A percentile compares a stretch with the other conserved stretches of the same genome.
phyloP scores from a whole-genome alignment of 2,797 vertebrate genomes.

The Falco berigora region DNA sequence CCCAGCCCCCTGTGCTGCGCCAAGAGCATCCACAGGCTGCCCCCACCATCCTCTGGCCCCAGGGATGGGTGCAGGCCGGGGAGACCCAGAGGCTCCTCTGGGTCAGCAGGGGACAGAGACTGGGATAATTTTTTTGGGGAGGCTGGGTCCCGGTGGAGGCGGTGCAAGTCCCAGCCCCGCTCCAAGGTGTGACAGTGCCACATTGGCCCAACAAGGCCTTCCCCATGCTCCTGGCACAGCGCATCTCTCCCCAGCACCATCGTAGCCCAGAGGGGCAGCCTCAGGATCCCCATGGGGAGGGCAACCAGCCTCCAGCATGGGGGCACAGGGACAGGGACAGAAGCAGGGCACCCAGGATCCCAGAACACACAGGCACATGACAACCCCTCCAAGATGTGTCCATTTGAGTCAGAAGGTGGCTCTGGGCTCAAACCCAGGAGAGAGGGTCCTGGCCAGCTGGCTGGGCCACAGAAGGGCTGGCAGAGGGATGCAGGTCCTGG shows the following conservation, averaged over 20 bases:
- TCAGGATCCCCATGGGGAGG: background rate
- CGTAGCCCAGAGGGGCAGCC: background rate
- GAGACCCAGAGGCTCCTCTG: background rate
- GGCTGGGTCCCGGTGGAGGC: background rate
- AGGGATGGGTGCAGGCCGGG: fast-evolving
- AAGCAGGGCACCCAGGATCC: background rate
- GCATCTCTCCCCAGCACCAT: background rate
- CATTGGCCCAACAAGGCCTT: background rate
- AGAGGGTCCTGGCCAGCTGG: background rate
- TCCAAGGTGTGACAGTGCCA: background rate
- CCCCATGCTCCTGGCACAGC: fast-evolving
- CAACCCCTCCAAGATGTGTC: fast-evolving
- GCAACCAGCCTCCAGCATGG: background rate
- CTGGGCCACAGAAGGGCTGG: background rate
- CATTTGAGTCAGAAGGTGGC: background rate
- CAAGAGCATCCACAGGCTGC: background rate
- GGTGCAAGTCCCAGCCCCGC: background rate
- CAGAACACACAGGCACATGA: background rate
- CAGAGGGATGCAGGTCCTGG: fast-evolving
- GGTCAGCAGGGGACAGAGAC: background rate
- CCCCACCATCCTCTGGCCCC: fast-evolving
- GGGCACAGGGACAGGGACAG: background rate
- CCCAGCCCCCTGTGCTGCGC: background rate
- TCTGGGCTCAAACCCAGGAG: background rate
- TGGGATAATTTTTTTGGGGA: background rate